A percentile compares a stretch with the other conserved stretches of the same genome.
Evolutionary conservation across 2,113 vertebrate species (phyloP).

Genomic region (Odobenus rosmarus): DNA sequence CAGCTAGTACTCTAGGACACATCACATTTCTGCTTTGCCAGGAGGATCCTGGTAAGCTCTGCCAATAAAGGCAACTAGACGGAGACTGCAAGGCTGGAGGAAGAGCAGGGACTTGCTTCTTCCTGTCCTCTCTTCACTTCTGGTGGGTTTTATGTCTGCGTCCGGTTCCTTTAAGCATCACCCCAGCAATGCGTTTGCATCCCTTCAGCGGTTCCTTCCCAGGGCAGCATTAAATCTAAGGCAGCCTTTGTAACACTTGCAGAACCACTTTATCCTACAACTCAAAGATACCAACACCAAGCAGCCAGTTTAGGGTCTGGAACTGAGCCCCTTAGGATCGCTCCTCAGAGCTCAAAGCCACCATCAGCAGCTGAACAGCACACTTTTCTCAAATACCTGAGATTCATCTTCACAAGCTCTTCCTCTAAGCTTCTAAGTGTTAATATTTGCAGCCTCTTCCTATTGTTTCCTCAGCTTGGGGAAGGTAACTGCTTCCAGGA

Average conservation of each 20-base stretch:
- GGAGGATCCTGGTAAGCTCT: neutral
- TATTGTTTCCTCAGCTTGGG: neutral
- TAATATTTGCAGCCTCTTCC: neutral
- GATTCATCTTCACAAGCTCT: neutral
- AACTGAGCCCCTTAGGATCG: neutral
- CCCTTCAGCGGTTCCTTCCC: neutral
- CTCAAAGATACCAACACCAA: neutral
- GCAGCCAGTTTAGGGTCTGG: neutral
- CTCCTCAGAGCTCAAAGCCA: neutral
- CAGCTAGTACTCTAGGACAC: neutral
- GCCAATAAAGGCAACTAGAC: neutral
- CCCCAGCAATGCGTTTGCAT: neutral
- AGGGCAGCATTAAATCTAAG: neutral
- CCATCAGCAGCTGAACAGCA: neutral
- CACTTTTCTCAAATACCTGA: neutral
- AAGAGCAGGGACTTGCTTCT: neutral
- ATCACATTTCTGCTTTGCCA: neutral
- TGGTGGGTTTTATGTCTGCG: neutral
- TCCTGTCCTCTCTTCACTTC: neutral
- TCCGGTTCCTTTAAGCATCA: neutral
- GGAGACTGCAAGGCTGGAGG: neutral
- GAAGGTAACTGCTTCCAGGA: neutral
- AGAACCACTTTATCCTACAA: neutral
- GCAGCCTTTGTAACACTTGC: neutral
- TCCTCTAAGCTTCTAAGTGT: neutral